Base-by-base conservation (phyloP, 2,888 invertebrate genomes). In the Nineta flava region DNA sequence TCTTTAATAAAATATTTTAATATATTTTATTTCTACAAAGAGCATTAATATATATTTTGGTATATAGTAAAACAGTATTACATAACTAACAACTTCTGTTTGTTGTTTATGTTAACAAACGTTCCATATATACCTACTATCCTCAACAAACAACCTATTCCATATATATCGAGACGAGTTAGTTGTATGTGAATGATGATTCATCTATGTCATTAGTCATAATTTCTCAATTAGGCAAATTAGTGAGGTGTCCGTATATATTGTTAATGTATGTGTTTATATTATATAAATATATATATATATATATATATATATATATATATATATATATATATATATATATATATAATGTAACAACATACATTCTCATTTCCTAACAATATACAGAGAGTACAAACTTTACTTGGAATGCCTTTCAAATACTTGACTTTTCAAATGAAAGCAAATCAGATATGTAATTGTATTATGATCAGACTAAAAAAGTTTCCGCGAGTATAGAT, bases 151-250 rank as follows among this genome's bases (percentile, higher is more conserved):
- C 7, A 26, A 26, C 26, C 26, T 26, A 26, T 26, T 26, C 26
- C 26, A 26, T 26, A 26, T n/a, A n/a, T 26, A 26, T 26, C 26
- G 38, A 13, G n/a, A 38, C 15, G 38, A n/a, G 38, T 38, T 38
- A n/a, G 38, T 38, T 38, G n/a, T 38, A 12, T 38, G 5, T 38
- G 38, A 38, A 38, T 44, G 44, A 44, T 49, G 45, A 49, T 49
- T 65, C 63, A 51, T 61, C 65, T 62, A 57, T 64, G 65, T 65
- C 65, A 67, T 67, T 66, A 65, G 61, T 66, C 66, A 66, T 66
- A 65, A 65, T 67, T 67, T 62, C 65, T 64, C 66, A 66, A 67
- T 67, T 67, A 66, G 62, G 59, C 61, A 62, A 65, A 67, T 67
- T 65, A 65, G 64, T 55, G 55, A 56, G 54, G 52, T 55, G 55